phyloP scores from a whole-genome alignment of 2,888 invertebrate species.

The Drosophila nr. fundita region DNA sequence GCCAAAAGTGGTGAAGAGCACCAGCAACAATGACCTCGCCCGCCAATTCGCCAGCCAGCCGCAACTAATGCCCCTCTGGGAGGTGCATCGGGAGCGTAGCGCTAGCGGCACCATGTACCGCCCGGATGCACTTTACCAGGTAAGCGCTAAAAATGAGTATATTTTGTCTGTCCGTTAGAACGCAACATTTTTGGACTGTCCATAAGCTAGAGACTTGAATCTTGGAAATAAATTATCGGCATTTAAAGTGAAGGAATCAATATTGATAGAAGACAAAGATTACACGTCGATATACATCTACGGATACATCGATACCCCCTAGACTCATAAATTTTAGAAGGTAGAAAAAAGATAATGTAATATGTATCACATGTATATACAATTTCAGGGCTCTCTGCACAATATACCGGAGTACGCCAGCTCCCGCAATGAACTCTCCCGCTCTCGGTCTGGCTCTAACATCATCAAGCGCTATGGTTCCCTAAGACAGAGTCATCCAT shows the following conservation, averaged over 20 bases:
- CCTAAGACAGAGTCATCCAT: conserved; percentile 76
- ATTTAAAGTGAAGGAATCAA: background rate
- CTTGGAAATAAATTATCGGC: background rate
- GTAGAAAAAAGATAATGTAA: background rate
- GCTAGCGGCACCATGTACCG: conserved; percentile 93
- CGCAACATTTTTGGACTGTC: too few relatives aligned
- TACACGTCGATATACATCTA: background rate
- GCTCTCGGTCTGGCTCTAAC: conserved; percentile 80
- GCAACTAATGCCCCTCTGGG: conserved; percentile 78
- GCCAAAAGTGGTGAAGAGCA: conserved; percentile 57
- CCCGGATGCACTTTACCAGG: conserved; percentile 95
- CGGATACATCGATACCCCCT: background rate
- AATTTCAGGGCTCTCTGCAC: conserved; percentile 85
- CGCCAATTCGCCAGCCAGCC: conserved; percentile 91
- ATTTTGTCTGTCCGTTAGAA: too few relatives aligned
- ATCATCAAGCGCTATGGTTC: conserved; percentile 84
- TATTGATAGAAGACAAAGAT: background rate
- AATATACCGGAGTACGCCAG: conserved; percentile 86
- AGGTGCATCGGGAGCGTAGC: conserved; percentile 82
- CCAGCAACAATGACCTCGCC: conserved; percentile 77
- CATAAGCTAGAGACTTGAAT: too few relatives aligned
- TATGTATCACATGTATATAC: background rate
- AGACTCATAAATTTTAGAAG: background rate
- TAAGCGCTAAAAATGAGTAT: too few relatives aligned
- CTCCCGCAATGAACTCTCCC: conserved; percentile 86